Evolutionary conservation across 2,888 invertebrate genomes (phyloP), one percentile per base, ranked within the genome.

Genomic region (Parnassius mnemosyne): DNA sequence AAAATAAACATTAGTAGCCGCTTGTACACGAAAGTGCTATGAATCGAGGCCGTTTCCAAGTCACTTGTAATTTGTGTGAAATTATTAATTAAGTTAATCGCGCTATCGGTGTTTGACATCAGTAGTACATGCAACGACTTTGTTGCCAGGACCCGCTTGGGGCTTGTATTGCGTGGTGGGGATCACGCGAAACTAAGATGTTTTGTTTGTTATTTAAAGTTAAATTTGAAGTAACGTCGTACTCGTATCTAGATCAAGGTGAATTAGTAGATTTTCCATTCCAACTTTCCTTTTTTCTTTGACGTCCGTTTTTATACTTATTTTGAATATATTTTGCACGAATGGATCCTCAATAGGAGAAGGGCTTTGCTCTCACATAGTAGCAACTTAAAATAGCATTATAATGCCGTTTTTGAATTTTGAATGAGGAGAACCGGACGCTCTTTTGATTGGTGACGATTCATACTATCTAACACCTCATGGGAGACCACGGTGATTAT

Each of bases 1-100:
- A 54, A 47, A 60, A 53, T 54, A 60, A 63, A 63, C 54, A 63
- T 43, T 16, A 41, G 44, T 10, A 13, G 2, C 47, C 16, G 44
- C 9, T 44, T 16, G 10, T 13, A 13, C 49, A 49, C 49, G 49
- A 49, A 49, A 49, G 49, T 13, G 49, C 46, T 47, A 16, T 16
- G 52, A 58, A 41, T 12, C 13, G 51, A 57, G 55, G 55, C 75
- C 70, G 68, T 49, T 49, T 49, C 9, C 16, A 49, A 49, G 49
- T 13, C 49, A 16, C 13, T 74, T 74, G 79, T 85, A 85, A 85
- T 86, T 87, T 85, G 85, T 87, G 85, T 87, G 83, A 85, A 86
- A 87, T 85, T 85, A 83, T 78, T 85, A 85, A 87, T 86, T 85
- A 84, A 77, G 72, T 80, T 81, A 82, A 83, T 82, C 82, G 68